A percentile compares a stretch with the other conserved stretches of the same genome.
Evolutionary conservation across 1,140 invertebrate species (phyloP).

Genomic region (Tetragonula clypearis): DNA sequence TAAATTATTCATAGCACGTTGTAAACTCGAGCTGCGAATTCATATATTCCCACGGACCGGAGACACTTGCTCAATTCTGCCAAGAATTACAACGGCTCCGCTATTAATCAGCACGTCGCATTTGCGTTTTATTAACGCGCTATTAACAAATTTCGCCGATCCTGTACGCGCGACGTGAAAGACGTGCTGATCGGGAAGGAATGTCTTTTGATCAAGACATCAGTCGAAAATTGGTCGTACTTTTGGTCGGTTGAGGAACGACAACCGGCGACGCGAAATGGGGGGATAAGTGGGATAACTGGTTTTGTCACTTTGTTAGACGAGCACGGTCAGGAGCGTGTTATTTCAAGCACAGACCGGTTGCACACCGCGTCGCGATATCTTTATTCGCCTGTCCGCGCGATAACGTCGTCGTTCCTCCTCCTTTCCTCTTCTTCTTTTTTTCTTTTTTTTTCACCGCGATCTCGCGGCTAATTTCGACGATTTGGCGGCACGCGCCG

Average conservation of each 20-base stretch:
- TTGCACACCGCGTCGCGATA: slow-evolving; percentile 18
- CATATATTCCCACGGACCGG: background rate
- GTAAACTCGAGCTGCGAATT: background rate
- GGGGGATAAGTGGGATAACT: slow-evolving; percentile 44
- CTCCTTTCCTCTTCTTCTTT: background rate
- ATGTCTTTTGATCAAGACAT: slow-evolving; percentile 51
- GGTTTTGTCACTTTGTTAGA: slow-evolving; percentile 57
- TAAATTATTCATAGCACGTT: slow-evolving; percentile 1
- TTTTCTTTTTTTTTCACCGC: background rate
- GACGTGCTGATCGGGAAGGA: background rate
- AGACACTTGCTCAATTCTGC: background rate
- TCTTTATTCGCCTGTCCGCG: slow-evolving; percentile 36
- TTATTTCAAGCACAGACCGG: slow-evolving; percentile 11
- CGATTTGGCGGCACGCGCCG: background rate
- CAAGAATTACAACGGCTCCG: background rate
- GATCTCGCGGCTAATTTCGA: slow-evolving; percentile 9
- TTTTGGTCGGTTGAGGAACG: slow-evolving; percentile 13
- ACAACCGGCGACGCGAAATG: background rate
- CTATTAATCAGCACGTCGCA: slow-evolving; percentile 19
- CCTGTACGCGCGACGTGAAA: background rate
- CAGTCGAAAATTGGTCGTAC: slow-evolving; percentile 44
- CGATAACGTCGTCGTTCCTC: background rate
- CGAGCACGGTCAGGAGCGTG: slow-evolving; percentile 8
- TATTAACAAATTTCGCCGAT: slow-evolving; percentile 18
- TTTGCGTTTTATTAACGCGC: slow-evolving; percentile 27